These are phyloP conservation scores for Morelia viridis DNA, from an alignment of 2,797 vertebrate genomes.

Conservation along the genomic window DNA sequence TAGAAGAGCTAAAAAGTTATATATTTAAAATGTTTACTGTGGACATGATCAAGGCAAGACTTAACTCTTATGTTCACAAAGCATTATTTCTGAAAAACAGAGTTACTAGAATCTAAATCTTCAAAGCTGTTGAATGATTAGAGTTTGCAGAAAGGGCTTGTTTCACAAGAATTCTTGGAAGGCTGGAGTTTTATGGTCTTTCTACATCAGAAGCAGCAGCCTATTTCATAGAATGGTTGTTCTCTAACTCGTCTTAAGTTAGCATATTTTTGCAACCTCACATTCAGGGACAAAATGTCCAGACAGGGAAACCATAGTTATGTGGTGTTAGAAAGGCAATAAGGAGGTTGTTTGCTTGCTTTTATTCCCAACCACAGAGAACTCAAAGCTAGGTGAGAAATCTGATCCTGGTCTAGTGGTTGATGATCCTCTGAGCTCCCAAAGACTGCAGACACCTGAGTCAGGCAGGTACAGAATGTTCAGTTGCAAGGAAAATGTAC, in stretches of 20 bases:
- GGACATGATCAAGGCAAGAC: rapidly evolving
- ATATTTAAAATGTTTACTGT: background rate
- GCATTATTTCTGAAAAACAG: background rate
- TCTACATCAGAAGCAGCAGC: background rate
- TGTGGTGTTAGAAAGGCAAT: background rate
- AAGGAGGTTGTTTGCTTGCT: background rate
- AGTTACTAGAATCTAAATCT: background rate
- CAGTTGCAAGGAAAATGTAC: background rate
- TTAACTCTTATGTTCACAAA: background rate
- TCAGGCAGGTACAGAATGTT: background rate
- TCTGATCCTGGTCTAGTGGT: background rate
- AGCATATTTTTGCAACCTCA: background rate
- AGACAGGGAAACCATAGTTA: background rate
- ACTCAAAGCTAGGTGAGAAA: background rate
- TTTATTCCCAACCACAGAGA: background rate
- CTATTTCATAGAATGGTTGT: background rate
- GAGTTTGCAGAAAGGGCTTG: background rate
- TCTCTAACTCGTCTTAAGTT: background rate
- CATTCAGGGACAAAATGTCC: background rate
- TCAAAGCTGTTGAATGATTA: background rate
- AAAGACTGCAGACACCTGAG: background rate
- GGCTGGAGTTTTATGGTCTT: background rate
- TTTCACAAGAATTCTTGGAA: background rate
- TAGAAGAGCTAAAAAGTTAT: background rate
- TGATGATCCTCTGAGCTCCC: background rate